Base-by-base conservation (phyloP, 2,113 vertebrate genomes). In the Carassius gibelio region DNA sequence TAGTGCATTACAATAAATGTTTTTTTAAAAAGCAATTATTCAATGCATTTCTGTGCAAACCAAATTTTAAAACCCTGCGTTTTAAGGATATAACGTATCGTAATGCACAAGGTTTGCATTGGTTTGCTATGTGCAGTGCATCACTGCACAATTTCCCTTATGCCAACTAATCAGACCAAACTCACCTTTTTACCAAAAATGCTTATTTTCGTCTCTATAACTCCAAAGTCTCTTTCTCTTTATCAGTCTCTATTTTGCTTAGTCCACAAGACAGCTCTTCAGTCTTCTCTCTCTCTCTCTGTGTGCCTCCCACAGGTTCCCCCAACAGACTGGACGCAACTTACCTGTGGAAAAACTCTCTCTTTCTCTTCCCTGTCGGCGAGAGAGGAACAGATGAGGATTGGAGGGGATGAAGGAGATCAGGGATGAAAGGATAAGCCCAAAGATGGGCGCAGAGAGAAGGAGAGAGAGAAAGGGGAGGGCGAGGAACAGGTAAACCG, bases 341-440 rank as follows among this genome's bases (percentile, higher is more conserved):
- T 89, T 72, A 91, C 91, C 89, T 87, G 91, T 89, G 85, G 48
- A 90, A 90, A 92, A 91, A 89, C 88, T 93, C 89, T 52, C 50
- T 92, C 88, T 91, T 87, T 91, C 91, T 90, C 86, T 89, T 38
- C 87, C 89, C 55, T 89, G 90, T 90, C 89, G 88, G 90, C 87
- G 72, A 45, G 88, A 81, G 89, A 89, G 81, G 89, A 89, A 89
- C 93, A 93, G 92, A 91, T 94, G 89, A 94, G 92, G 94, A 95
- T 95, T 94, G 94, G 90, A 92, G 88, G 84, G 93, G 94, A 95
- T 95, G 94, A 95, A 93, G 93, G 93, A 94, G 94, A 95, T 95
- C 93, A 95, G 89, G 92, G 93, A 94, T 94, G 93, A 94, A 92
- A 89, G 91, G 94, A 95, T 95, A 94, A 94, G 93, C 89, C 90